phyloP scores from a whole-genome alignment of 2,797 vertebrate species.

The Menidia menidia region DNA sequence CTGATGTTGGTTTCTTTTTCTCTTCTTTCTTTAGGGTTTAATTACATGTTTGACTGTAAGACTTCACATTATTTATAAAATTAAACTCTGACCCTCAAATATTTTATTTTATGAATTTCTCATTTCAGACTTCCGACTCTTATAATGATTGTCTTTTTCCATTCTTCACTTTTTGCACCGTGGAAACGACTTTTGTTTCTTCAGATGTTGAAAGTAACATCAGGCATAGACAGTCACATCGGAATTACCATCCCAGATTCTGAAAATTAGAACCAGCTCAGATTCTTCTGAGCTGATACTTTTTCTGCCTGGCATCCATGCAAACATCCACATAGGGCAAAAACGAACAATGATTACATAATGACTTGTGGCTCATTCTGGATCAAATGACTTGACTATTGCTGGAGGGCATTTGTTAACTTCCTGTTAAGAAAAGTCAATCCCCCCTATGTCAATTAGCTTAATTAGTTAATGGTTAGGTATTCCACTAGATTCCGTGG shows the following conservation, averaged over 20 bases:
- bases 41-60: too few relatives aligned
- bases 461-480: constrained; percentile 41
- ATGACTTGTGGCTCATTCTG: constrained; percentile 3
- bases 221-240: neutral
- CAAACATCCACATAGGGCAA: neutral
- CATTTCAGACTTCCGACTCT: too few relatives aligned
- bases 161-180: neutral
- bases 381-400: constrained; percentile 20
- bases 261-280: neutral
- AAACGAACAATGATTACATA: constrained; percentile 16
- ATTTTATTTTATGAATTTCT: too few relatives aligned
- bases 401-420: constrained; percentile 17
- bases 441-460: constrained; percentile 26
- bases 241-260: neutral
- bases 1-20: neutral
- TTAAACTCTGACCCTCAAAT: too few relatives aligned
- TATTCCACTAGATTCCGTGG: constrained; percentile 34
- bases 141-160: too few relatives aligned
- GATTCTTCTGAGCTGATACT: too few relatives aligned
- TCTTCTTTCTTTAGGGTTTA: too few relatives aligned
- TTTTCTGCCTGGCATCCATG: neutral
- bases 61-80: too few relatives aligned
- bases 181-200: neutral
- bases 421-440: constrained; percentile 23
- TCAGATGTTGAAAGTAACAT: neutral